Base-by-base conservation (phyloP, 2,113 vertebrate genomes). In the Isichthys henryi region DNA sequence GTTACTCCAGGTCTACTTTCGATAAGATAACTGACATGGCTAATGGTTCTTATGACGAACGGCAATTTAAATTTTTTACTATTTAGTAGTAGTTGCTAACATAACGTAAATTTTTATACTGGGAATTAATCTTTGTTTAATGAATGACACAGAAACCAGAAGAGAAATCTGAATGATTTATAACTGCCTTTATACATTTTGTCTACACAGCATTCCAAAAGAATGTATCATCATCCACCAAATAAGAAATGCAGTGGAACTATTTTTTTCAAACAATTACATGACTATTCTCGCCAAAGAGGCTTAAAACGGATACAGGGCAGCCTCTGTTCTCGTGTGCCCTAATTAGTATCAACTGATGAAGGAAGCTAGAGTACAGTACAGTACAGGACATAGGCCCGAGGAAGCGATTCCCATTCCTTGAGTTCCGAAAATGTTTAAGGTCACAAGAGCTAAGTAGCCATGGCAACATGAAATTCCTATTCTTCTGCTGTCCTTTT, bases 401-500 rank as follows among this genome's bases (percentile, higher is more conserved):
- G 13, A 88, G 49, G 48, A 21, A 82, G 39, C n/a, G 8, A n/a
- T 11, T 50, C 49, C 82, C 5, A 49, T 86, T 52, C 93, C 93
- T 90, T 92, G 91, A 92, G 80, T 90, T 90, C 92, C 91, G 91
- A 90, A 93, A 94, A 94, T 94, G 90, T 95, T 92, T 91, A 90
- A 85, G 91, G 92, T 94, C 91, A 92, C 91, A 92, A 94, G 94
- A 88, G 56, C 86, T 66, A 66, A 90, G 92, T 93, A 94, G 93
- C 91, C 93, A 45, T 93, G 92, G 94, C 93, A 95, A 96, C 95
- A 92, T 92, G 89, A 62, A 90, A 94, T 95, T 92, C 91, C 52
- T 89, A 31, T 11, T 89, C 66, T 53, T 46, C n/a, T 77, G 15
- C 50, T 21, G 19, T 52, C 39, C 21, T 74, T 66, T 39, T 50